Evolutionary conservation across 2,888 invertebrate genomes (phyloP), one percentile per base, ranked within the genome.

Genomic region (Drosophila subquinaria): DNA sequence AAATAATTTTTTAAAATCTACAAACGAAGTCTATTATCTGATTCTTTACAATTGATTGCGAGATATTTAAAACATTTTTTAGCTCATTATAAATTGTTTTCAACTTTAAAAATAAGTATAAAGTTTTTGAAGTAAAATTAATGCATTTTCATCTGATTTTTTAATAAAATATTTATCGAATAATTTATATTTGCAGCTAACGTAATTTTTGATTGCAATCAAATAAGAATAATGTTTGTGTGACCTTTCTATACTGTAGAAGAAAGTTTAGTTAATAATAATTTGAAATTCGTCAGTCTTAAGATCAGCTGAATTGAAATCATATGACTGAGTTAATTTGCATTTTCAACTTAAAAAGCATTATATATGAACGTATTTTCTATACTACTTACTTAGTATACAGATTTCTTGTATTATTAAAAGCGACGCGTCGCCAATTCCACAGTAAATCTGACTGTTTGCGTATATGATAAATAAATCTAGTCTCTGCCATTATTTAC

Each of bases 401-500:
- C 40, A 52, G 36, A 50, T 65, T 33, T 38, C 36, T 45, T 53
- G 35, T 47, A 43, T 15, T 48, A 51, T 15, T 42, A 17, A 38
- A 57, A 15, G 60, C 56, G 51, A 42, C 38, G 48, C 71, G 61
- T 76, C 61, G 66, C 51, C 55, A 27, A 55, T 62, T 50, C 47
- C 20, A 10, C 36, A 33, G 23, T 11, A 65, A 42, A 23, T 36
- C 52, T 35, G 48, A 42, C 51, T 66, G 33, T 63, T 60, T 64
- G 56, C 55, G 13, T 64, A 40, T 60, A 59, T 52, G 73, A 51
- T 53, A 59, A 61, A 71, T 78, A 72, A 71, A 87, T 83, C 67
- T 79, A 50, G 78, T 81, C 69, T 81, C 65, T 72, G 80, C 50
- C 70, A 73, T 77, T 83, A 88, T 83, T 83, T 83, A 64, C 83